Percentiles rank a stretch among this genome's conserved stretches.
Conservation (phyloP, 2,888 invertebrate species). For the Nomada ruficornis region DNA sequence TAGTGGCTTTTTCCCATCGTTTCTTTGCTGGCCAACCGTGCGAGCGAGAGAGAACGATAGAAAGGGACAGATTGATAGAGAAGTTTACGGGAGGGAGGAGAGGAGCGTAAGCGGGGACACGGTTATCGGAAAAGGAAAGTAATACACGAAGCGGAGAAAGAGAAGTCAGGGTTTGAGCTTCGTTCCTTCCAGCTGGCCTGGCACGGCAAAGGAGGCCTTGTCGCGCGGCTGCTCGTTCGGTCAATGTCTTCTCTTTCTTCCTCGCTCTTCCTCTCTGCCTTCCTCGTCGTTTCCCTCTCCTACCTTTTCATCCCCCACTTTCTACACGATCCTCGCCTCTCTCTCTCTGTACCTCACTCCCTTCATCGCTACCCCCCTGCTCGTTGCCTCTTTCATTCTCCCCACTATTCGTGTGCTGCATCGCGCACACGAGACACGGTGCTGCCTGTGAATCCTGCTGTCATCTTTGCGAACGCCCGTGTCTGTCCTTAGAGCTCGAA, state of each 20-base stretch:
- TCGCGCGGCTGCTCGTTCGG: slow-evolving; percentile 83
- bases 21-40: slow-evolving; percentile 64
- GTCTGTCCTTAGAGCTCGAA: slow-evolving; percentile 21
- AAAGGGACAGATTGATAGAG: neutral
- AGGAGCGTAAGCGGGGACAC: slow-evolving; percentile 15
- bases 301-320: slow-evolving; percentile 46
- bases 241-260: slow-evolving; percentile 82
- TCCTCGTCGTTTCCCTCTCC: slow-evolving; percentile 40
- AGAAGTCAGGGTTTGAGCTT: slow-evolving; percentile 58
- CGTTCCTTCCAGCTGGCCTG: slow-evolving; percentile 80
- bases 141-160: slow-evolving; percentile 38
- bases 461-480: slow-evolving; percentile 71
- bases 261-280: slow-evolving; percentile 69
- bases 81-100: neutral
- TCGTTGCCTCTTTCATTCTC: slow-evolving; percentile 68
- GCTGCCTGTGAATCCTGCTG: slow-evolving; percentile 68
- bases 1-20: slow-evolving; percentile 72
- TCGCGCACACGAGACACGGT: slow-evolving; percentile 74
- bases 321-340: slow-evolving; percentile 43
- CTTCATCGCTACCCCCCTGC: slow-evolving; percentile 51
- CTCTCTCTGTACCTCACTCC: slow-evolving; percentile 46
- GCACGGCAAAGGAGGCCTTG: slow-evolving; percentile 77
- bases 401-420: slow-evolving; percentile 70
- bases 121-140: slow-evolving; percentile 54
- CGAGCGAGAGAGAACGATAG: neutral